Conservation (phyloP, 1,140 invertebrate genomes). For the Caenorhabditis elegans region WBcel235 BX284602.5:4853501-4854000, state of each 20-base stretch:
- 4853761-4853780: slow-evolving; percentile 75
- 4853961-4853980: too few relatives aligned
- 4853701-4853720: slow-evolving; percentile 63
- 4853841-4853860: slow-evolving; percentile 76
- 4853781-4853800: slow-evolving; percentile 72
- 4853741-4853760: slow-evolving; percentile 73
- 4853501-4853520: slow-evolving; percentile 59
- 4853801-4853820: slow-evolving; percentile 45
- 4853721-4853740: slow-evolving; percentile 78
- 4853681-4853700: slow-evolving; percentile 55
- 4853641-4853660: slow-evolving; percentile 55
- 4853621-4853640: slow-evolving; percentile 47
- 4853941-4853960: too few relatives aligned
- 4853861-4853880: slow-evolving; percentile 90
- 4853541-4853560: slow-evolving; percentile 57
- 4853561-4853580: slow-evolving; percentile 54
- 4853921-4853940: too few relatives aligned
- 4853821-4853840: slow-evolving; percentile 53
- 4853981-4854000: too few relatives aligned
- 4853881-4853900: slow-evolving; percentile 83
- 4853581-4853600: slow-evolving; percentile 50
- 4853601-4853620: slow-evolving; percentile 53
- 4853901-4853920: slow-evolving; percentile 83
- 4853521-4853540: slow-evolving; percentile 59
- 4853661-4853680: slow-evolving; percentile 46